These are phyloP conservation scores for Lasioglossum baleicum DNA, from an alignment of 1,140 invertebrate genomes.

Conservation along the genomic window DNA sequence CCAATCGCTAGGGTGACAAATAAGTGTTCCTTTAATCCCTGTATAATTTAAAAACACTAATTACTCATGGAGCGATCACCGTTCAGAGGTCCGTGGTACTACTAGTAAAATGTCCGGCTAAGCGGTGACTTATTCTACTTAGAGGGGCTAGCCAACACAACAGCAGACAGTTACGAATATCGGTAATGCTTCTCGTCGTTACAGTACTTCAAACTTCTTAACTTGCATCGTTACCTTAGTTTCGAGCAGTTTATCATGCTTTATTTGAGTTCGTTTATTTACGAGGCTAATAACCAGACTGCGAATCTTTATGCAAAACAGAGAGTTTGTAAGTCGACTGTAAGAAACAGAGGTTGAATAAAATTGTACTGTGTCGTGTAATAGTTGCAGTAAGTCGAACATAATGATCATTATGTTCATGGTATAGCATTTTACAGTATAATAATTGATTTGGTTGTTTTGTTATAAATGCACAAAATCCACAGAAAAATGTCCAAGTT, in stretches of 20 bases:
- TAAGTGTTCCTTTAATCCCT: neutral
- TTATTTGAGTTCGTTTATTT: neutral
- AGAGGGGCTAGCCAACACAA: too few relatives aligned
- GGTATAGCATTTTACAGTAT: too few relatives aligned
- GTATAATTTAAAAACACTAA: neutral
- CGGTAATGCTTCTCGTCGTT: neutral
- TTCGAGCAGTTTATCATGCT: neutral
- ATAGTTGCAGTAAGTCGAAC: too few relatives aligned
- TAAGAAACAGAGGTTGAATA: too few relatives aligned
- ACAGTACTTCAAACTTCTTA: neutral
- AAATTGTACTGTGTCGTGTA: too few relatives aligned
- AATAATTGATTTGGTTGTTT: too few relatives aligned
- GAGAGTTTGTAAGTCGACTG: too few relatives aligned
- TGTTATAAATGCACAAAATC: too few relatives aligned
- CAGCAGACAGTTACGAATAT: too few relatives aligned
- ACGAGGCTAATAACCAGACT: neutral
- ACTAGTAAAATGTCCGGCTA: neutral
- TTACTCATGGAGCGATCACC: neutral
- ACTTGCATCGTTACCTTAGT: neutral
- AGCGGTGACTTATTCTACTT: neutral
- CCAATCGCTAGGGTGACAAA: neutral
- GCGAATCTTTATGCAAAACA: too few relatives aligned
- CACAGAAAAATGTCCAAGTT: neutral
- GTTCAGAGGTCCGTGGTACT: neutral
- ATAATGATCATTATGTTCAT: too few relatives aligned